phyloP scores from a whole-genome alignment of 2,113 vertebrate species.

The Ovibos moschatus region DNA sequence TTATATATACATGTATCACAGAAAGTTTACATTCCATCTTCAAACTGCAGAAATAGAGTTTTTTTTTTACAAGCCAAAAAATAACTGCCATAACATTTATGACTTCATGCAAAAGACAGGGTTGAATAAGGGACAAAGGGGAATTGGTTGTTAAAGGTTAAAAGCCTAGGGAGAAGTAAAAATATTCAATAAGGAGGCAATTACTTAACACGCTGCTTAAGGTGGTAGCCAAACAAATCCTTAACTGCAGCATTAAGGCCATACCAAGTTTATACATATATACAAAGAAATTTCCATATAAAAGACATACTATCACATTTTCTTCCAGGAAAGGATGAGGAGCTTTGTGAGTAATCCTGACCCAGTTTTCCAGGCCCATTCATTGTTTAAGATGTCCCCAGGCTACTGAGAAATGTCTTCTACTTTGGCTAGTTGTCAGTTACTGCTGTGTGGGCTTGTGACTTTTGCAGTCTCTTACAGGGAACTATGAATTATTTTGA shows the following conservation, averaged over 20 bases:
- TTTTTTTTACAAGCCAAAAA: constrained; percentile 95
- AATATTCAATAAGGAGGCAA: constrained; percentile 84
- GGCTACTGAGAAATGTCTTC: not conserved
- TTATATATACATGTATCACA: constrained; percentile 97
- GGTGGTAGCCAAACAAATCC: constrained; percentile 83
- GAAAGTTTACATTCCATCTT: constrained; percentile 97
- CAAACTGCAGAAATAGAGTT: constrained; percentile 83
- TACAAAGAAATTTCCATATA: constrained; percentile 72
- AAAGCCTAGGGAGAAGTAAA: constrained; percentile 85
- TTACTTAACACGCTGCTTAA: constrained; percentile 88
- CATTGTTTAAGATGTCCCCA: not conserved
- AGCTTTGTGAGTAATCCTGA: constrained; percentile 50
- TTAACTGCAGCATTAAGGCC: constrained; percentile 91
- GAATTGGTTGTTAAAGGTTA: constrained; percentile 77
- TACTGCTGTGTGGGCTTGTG: not conserved
- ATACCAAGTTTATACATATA: constrained; percentile 84
- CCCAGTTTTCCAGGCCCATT: constrained; percentile 10
- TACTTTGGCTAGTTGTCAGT: not conserved
- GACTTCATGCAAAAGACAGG: constrained; percentile 91
- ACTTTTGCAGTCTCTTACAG: not conserved
- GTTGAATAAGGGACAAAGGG: constrained; percentile 48
- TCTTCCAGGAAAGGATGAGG: constrained; percentile 49
- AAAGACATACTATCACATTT: constrained; percentile 67
- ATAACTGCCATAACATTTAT: constrained; percentile 90
- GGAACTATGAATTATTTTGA: not conserved